A percentile compares a stretch with the other conserved stretches of the same genome.
Conservation (phyloP, 2,797 vertebrate species). For the Simalia tracyae region DNA sequence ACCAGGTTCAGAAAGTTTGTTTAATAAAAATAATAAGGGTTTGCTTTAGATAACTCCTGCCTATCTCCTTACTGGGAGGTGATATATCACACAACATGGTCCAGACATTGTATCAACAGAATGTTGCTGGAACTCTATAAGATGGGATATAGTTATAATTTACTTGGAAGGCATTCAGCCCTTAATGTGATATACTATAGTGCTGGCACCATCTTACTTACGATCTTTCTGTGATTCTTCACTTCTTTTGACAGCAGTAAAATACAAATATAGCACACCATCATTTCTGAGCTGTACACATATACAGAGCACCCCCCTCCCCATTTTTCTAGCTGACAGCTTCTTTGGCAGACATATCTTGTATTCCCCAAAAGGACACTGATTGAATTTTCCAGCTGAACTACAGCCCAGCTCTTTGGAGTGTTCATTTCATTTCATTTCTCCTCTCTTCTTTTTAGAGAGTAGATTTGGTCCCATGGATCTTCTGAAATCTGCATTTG, state of each 20-base stretch:
- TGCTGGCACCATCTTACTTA: not conserved
- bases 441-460: not conserved
- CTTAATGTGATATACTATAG: not conserved
- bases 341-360: slow-evolving; percentile 29
- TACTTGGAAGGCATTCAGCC: slow-evolving; percentile 5
- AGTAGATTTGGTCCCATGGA: not conserved
- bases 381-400: slow-evolving; percentile 35
- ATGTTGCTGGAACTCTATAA: not conserved
- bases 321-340: slow-evolving; percentile 25
- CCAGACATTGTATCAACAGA: not conserved
- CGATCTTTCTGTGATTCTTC: slow-evolving; percentile 26
- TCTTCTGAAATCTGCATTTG: slow-evolving; percentile 28
- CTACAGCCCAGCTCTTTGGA: slow-evolving; percentile 21
- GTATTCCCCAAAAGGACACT: slow-evolving; percentile 31
- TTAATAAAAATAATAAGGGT: not conserved
- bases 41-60: not conserved
- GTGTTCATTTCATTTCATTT: slow-evolving; percentile 14
- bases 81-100: not conserved
- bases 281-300: slow-evolving; percentile 23
- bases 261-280: slow-evolving; percentile 17
- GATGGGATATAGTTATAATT: not conserved
- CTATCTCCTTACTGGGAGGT: not conserved
- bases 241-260: slow-evolving; percentile 3
- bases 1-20: not conserved
- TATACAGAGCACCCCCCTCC: not conserved